Evolutionary conservation across 2,113 vertebrate species (phyloP), one percentile per base, ranked within the genome.

Genomic region (Haemorhous mexicanus): DNA sequence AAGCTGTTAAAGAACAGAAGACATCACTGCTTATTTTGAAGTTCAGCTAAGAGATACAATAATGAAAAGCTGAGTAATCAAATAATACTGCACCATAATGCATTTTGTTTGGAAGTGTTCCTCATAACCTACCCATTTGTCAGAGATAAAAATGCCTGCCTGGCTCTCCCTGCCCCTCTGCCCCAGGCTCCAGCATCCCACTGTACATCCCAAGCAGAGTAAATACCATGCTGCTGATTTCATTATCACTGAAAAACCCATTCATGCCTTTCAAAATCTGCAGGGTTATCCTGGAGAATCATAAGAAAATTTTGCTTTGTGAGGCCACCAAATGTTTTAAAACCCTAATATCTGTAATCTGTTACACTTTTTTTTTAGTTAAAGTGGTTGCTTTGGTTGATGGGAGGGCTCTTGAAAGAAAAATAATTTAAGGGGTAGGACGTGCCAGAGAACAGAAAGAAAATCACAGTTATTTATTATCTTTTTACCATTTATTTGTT

Each of bases 401-500:
- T 61, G 41, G n/a, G 22, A 91, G 7, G 23, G 30, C 2, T 70
- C 59, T 50, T 78, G 46, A 55, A 69, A 41, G 44, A 80, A 93
- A 94, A 83, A 83, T 61, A 83, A 43, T 49, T 85, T 47, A 75
- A 89, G 30, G 44, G 27, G 14, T 81, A 78, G 35, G 20, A 56
- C 5, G 19, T 32, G 27, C 56, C 68, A 78, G 22, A 92, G 47
- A 87, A 80, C 27, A 5, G 28, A 80, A 89, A 74, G 30, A 92
- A 92, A 94, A 90, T 59, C 78, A 77, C 33, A 68, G 37, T 43
- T 81, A 75, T 64, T 92, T 80, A 75, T 61, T 43, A 67, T 37
- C 27, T 91, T 95, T 92, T 67, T 47, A 89, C 52, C 39, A 68
- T 24, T 78, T 84, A 53, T 39, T 81, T 95, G 41, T 94, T 89